phyloP scores from a whole-genome alignment of 2,797 vertebrate genomes.

The Myoxocephalus aenaeus region DNA sequence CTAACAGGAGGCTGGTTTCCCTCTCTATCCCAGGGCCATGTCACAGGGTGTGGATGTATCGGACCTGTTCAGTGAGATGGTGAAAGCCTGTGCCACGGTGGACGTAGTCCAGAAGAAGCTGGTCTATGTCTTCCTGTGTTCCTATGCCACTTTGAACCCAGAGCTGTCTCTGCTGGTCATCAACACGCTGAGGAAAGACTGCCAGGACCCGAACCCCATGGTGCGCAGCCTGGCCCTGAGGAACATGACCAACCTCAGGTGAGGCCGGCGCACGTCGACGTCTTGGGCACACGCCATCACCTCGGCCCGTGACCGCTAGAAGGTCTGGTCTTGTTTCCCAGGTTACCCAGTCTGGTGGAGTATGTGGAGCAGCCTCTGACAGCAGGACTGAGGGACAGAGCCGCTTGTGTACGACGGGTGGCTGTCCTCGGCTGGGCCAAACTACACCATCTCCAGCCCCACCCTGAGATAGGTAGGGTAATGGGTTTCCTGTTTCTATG shows the following conservation, averaged over 20 bases:
- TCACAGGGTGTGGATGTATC: slow-evolving; percentile 93
- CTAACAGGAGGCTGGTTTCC: too few species aligned
- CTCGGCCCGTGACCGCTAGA: background rate
- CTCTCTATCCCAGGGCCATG: slow-evolving; percentile 85
- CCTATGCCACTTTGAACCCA: slow-evolving; percentile 91
- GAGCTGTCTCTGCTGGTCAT: slow-evolving; percentile 94
- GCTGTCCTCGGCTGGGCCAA: slow-evolving; percentile 96
- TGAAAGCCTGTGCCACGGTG: slow-evolving; percentile 93
- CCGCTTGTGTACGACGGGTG: slow-evolving; percentile 93
- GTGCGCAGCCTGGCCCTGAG: slow-evolving; percentile 93
- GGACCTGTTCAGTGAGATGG: slow-evolving; percentile 94
- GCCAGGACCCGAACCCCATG: slow-evolving; percentile 94
- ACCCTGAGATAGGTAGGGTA: slow-evolving; percentile 68
- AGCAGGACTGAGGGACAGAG: slow-evolving; percentile 91
- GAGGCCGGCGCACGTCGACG: background rate
- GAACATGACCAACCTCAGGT: slow-evolving; percentile 95
- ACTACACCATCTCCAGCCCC: slow-evolving; percentile 89
- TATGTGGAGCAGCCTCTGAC: slow-evolving; percentile 93
- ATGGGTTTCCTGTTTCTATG: background rate
- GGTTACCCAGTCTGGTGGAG: slow-evolving; percentile 92
- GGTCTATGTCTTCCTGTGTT: slow-evolving; percentile 93
- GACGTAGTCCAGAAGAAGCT: slow-evolving; percentile 96
- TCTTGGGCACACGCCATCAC: background rate
- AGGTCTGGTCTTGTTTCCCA: slow-evolving; percentile 55
- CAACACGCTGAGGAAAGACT: slow-evolving; percentile 95